Evolutionary conservation across 2,888 invertebrate genomes (phyloP), one percentile per base, ranked within the genome.

Genomic region (Habroteleia sp.): DNA sequence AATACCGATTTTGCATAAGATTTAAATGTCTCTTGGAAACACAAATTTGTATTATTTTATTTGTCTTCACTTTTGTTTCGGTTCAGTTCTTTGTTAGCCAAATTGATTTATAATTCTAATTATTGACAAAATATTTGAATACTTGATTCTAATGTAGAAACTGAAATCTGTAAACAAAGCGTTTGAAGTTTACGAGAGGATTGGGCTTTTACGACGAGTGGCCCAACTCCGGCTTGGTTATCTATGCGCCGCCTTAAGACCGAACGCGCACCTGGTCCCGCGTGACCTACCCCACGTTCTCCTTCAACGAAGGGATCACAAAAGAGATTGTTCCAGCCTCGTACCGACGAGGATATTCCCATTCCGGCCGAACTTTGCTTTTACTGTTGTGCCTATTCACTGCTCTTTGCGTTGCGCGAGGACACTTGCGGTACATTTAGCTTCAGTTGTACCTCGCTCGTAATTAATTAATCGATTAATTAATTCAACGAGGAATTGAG

Each of bases 301-400:
- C 52, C 68, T 50, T 71, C 79, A 77, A 80, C 74, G 82, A 77
- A 79, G 80, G 82, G 78, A 81, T 80, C 80, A 79, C 65, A 75
- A 69, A 69, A 69, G 74, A 63, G 65, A 69, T 69, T 60, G 60
- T 69, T 42, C 33, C 16, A 69, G 52, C 20, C 52, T 41, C 58
- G 68, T n/a, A 33, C 33, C 58, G 44, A 5, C 74, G 48, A 54
- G 27, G 31, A 44, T 46, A 44, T 60, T 42, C 54, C 46, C 27
- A 44, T 23, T 62, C 35, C 46, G 29, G 7, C 31, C 66, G 31
- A 35, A 50, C 10, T 16, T 41, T 7, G 37, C 52, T 35, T 44
- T 68, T 41, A 23, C 25, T 35, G 23, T 41, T 29, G 41, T 7
- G 35, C 31, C 52, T 31, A 33, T 20, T 5, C 41, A 41, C 54